Evolutionary conservation across 2,113 vertebrate genomes (phyloP), one percentile per base, ranked within the genome.

Genomic region (Origma solitaria): DNA sequence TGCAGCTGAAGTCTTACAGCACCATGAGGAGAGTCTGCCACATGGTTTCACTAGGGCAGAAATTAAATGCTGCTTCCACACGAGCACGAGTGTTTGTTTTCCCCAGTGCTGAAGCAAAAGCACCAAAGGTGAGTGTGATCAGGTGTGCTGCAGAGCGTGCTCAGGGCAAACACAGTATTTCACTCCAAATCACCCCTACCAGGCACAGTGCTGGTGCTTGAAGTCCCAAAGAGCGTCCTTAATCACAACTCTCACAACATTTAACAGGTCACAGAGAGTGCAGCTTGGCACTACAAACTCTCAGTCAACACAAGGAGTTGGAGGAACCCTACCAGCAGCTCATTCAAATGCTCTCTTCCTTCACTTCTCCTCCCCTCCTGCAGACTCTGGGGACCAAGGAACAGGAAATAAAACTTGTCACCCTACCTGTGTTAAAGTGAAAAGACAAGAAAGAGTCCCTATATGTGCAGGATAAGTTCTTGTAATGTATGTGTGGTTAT

Each of bases 301-400:
- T 9, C 0, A 0, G 24, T 61, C 56, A 47, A 15, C 27, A 25
- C 8, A 3, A 56, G 35, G 60, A 33, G 35, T 0, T 76, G 66
- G 38, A 79, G 35, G 24, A 87, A 31, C 15, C 44, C 6, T 5
- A 23, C 16, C 33, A 17, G 40, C 53, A 70, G 23, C 73, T 86
- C 54, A 7, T 35, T 58, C 72, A 22, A 25, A 17, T 5, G 7
- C 9, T 65, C 17, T 14, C 23, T 50, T 50, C 50, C n/a, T 30
- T 37, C 15, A 1, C 33, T 42, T 37, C n/a, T 60, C 25, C 21
- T 15, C 25, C 21, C 15, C 30, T 42, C 14, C 0, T 30, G 23
- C 45, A 47, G 80, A 5, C 14, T 61, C 62, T 44, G 70, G 22
- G 57, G 28, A 44, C 27, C 10, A 23, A 64, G 53, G 37, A 47